Evolutionary conservation across 2,113 vertebrate genomes (phyloP), one percentile per base, ranked within the genome.

Genomic region (Grantiella picta): DNA sequence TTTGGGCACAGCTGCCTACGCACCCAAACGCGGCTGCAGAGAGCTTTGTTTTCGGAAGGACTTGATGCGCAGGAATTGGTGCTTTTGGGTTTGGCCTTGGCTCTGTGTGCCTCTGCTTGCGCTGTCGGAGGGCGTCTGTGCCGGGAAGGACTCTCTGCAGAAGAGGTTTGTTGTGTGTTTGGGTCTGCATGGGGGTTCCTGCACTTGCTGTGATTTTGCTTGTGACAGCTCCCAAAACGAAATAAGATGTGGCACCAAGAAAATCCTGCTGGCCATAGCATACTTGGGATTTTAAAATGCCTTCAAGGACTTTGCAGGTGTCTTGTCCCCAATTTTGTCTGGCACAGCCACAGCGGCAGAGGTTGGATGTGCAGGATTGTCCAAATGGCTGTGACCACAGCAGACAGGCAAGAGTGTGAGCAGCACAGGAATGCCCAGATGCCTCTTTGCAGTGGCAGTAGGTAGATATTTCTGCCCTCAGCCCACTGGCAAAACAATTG

Each of bases 1-100:
- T 88, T 4, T 1, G 76, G 75, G 65, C 82, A 75, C 8, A 1
- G 94, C 83, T 83, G 81, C 84, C 80, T 81, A 2, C 4, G 76
- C 18, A 0, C 77, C 83, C 80, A 3, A 59, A 28, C 2, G n/a
- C 2, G 15, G 76, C 87, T 79, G 57, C 4, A 7, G 76, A 21
- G 81, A 85, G 88, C 94, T 96, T 96, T 97, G 95, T 94, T 86
- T 88, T 80, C 4, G 3, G 92, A 23, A 89, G 83, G 75, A 38
- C 29, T 86, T 1, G 1, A 3, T 86, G 86, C 60, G 6, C 1
- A 3, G 80, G 71, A 65, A 28, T 44, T 15, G 63, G 23, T 5
- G 15, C 61, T 57, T 17, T 31, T 2, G 42, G 82, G 50, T 59
- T 90, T 57, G 90, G 90, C 78, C 80, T 70, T 45, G 68, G 36